Evolutionary conservation across 2,888 invertebrate genomes (phyloP).

Genomic region (Mesorhabditis spiculigera): DNA sequence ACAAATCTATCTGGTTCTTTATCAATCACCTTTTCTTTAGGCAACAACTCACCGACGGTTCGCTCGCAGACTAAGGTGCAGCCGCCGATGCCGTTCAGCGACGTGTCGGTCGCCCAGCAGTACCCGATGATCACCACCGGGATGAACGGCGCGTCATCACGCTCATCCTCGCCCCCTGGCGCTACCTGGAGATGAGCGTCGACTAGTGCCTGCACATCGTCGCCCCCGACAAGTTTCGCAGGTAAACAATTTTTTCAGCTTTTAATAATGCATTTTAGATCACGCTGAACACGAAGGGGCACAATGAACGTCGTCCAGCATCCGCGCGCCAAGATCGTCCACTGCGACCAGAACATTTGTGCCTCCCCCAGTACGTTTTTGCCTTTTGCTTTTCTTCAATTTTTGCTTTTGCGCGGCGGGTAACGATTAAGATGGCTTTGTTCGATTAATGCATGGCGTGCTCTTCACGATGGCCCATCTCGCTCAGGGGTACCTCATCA

Average conservation of each 20-base stretch:
- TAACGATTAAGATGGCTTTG: slow-evolving; percentile 46
- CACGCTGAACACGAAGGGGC: slow-evolving; percentile 58
- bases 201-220: slow-evolving; percentile 60
- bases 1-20: too few species aligned
- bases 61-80: too few species aligned
- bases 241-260: slow-evolving; percentile 18
- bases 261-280: slow-evolving; percentile 27
- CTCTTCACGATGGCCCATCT: slow-evolving; percentile 48
- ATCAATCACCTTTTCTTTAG: too few species aligned
- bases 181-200: too few species aligned
- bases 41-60: too few species aligned
- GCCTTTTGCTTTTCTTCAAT: background rate
- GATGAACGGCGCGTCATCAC: too few species aligned
- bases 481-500: slow-evolving; percentile 41
- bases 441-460: slow-evolving; percentile 52
- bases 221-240: slow-evolving; percentile 59
- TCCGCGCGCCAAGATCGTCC: slow-evolving; percentile 59
- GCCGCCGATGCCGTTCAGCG: too few species aligned
- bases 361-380: slow-evolving; percentile 53
- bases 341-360: slow-evolving; percentile 59
- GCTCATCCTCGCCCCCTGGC: too few species aligned
- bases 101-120: too few species aligned
- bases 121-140: too few species aligned
- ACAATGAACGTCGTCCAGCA: slow-evolving; percentile 59
- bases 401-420: background rate